These are phyloP conservation scores for Crossaster papposus DNA, from an alignment of 53 echinoderm and acorn worm species.

Conservation along the genomic window DNA sequence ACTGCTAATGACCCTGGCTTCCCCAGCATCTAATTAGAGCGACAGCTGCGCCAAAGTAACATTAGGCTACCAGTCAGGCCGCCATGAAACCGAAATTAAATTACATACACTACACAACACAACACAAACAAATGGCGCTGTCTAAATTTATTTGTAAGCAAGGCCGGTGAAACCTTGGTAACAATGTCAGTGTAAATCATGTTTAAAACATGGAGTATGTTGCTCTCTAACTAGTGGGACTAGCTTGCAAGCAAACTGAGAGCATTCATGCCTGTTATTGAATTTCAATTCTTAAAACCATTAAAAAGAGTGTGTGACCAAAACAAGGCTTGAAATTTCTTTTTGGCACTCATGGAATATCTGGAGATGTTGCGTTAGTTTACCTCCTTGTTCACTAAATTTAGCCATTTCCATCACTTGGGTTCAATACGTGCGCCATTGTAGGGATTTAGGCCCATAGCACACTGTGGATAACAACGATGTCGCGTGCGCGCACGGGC, in stretches of 20 bases:
- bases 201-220: neutral
- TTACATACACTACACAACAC: constrained; percentile 4
- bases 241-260: neutral
- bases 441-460: neutral
- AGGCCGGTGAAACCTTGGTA: constrained; percentile 35
- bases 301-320: neutral
- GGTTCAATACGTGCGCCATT: neutral
- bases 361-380: neutral
- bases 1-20: constrained; percentile 36
- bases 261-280: neutral
- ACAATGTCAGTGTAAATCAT: neutral
- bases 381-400: neutral
- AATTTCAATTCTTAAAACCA: neutral
- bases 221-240: neutral
- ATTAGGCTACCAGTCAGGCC: constrained; percentile 27
- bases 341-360: neutral
- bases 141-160: constrained; percentile 12
- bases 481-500: constrained; percentile 44
- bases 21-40: constrained; percentile 41
- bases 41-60: constrained; percentile 52
- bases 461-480: constrained; percentile 17
- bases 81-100: constrained; percentile 50
- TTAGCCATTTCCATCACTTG: neutral
- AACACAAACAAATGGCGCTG: constrained; percentile 42
- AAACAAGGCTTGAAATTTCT: neutral